These are phyloP conservation scores for Podotricha telesiphe DNA, from an alignment of 2,888 invertebrate genomes.

Conservation along the genomic window DNA sequence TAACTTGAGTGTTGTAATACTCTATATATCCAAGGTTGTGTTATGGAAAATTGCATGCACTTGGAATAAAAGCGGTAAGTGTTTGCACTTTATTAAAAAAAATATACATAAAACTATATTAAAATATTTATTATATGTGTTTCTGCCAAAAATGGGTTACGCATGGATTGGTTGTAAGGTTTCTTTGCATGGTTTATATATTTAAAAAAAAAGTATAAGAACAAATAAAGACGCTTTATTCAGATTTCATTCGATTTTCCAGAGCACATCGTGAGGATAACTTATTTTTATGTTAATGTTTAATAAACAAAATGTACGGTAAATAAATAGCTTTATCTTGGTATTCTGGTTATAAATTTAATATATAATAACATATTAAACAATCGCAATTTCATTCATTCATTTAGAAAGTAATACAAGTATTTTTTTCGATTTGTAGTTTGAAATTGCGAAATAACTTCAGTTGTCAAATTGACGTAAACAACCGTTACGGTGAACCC, in stretches of 20 bases:
- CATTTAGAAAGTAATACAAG: background rate
- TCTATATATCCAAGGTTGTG: conserved; percentile 71
- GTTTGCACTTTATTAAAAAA: conserved; percentile 51
- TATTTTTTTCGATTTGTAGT: conserved; percentile 8
- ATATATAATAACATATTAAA: conserved; percentile 30
- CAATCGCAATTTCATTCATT: conserved; percentile 41
- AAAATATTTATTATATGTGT: conserved; percentile 46
- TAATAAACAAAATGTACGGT: conserved; percentile 58
- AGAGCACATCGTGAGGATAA: conserved; percentile 68
- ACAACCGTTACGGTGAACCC: conserved; percentile 27
- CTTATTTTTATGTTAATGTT: conserved; percentile 56
- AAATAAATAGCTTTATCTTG: conserved; percentile 56
- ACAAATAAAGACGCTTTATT: background rate
- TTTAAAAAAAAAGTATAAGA: background rate
- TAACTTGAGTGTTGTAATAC: conserved; percentile 52
- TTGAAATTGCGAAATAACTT: conserved; percentile 19
- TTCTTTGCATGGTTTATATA: conserved; percentile 32
- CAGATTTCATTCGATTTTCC: conserved; percentile 58
- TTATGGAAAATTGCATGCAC: conserved; percentile 78
- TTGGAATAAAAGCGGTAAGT: conserved; percentile 64
- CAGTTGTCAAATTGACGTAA: conserved; percentile 14
- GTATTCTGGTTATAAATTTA: conserved; percentile 51
- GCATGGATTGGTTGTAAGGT: conserved; percentile 37
- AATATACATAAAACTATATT: conserved; percentile 40
- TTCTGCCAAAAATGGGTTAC: conserved; percentile 39